These are phyloP conservation scores for Heterodera schachtii DNA, from an alignment of 1,140 invertebrate genomes.

Conservation along the genomic window DNA sequence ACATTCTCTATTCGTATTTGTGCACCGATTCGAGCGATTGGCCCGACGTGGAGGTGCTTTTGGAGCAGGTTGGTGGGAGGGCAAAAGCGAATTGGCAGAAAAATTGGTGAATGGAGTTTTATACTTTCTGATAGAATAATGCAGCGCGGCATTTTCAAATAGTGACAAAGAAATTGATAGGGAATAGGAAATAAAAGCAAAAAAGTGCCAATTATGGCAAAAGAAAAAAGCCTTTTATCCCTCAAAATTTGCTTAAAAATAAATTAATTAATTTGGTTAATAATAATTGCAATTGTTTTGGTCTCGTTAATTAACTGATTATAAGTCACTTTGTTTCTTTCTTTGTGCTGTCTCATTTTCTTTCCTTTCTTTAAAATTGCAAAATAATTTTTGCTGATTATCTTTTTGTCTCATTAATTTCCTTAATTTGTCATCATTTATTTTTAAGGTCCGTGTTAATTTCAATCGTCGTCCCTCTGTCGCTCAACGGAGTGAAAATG, in stretches of 20 bases:
- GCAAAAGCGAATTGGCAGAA: too few relatives aligned
- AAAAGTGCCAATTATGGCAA: too few relatives aligned
- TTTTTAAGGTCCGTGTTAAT: not conserved
- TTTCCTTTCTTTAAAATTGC: not conserved
- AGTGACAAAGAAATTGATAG: too few relatives aligned
- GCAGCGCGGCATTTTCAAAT: too few relatives aligned
- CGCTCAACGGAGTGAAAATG: not conserved
- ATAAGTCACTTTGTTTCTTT: too few relatives aligned
- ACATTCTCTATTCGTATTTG: constrained; percentile 27
- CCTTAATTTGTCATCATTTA: too few relatives aligned
- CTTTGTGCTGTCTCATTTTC: too few relatives aligned
- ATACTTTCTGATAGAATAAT: too few relatives aligned
- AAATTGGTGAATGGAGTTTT: too few relatives aligned
- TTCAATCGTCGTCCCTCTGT: not conserved
- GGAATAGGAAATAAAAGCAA: too few relatives aligned
- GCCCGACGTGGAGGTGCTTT: constrained; percentile 38
- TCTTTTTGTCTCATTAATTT: too few relatives aligned
- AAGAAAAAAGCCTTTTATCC: not conserved
- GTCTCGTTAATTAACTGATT: not conserved
- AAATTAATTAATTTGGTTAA: not conserved
- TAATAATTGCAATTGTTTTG: not conserved
- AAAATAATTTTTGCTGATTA: too few relatives aligned
- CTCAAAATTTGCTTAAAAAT: not conserved
- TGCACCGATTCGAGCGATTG: constrained; percentile 38
- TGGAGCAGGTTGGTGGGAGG: constrained; percentile 27